Evolutionary conservation across 1,140 invertebrate genomes (phyloP).

Genomic region (Araneus ventricosus): DNA sequence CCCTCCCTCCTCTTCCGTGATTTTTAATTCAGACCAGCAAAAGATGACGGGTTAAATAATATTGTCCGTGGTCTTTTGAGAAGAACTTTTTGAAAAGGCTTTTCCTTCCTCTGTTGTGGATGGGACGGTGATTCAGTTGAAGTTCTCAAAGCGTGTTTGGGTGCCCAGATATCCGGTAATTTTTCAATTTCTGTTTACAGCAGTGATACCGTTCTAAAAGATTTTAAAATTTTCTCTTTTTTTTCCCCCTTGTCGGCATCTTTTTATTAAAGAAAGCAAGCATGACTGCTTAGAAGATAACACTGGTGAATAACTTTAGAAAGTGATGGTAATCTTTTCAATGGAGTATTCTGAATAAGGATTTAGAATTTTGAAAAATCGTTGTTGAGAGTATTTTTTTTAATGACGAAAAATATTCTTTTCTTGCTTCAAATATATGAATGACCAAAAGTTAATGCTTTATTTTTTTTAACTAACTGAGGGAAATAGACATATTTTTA

Average conservation of each 20-base stretch:
- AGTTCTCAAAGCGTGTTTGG: neutral
- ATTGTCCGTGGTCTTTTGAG: slow-evolving; percentile 8
- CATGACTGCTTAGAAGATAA: neutral
- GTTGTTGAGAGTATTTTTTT: too few species aligned
- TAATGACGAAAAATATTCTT: too few species aligned
- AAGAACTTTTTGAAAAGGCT: neutral
- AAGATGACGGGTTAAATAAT: slow-evolving; percentile 5
- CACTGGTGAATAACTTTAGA: neutral
- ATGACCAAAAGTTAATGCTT: too few species aligned
- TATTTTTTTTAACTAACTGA: too few species aligned
- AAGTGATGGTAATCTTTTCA: neutral
- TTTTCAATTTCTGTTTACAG: neutral
- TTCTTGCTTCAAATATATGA: too few species aligned
- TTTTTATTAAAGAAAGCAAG: neutral
- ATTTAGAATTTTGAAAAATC: too few species aligned
- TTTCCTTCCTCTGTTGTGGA: neutral
- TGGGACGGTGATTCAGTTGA: neutral
- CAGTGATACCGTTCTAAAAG: neutral
- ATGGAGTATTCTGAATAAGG: neutral
- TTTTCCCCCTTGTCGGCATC: neutral
- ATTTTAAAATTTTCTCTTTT: too few species aligned
- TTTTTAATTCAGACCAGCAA: neutral
- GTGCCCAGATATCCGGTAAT: neutral
- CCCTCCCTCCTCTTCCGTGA: neutral
- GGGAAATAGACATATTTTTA: too few species aligned